These are phyloP conservation scores for Aplodontia rufa DNA, from an alignment of 2,113 vertebrate species.

Conservation along the genomic window DNA sequence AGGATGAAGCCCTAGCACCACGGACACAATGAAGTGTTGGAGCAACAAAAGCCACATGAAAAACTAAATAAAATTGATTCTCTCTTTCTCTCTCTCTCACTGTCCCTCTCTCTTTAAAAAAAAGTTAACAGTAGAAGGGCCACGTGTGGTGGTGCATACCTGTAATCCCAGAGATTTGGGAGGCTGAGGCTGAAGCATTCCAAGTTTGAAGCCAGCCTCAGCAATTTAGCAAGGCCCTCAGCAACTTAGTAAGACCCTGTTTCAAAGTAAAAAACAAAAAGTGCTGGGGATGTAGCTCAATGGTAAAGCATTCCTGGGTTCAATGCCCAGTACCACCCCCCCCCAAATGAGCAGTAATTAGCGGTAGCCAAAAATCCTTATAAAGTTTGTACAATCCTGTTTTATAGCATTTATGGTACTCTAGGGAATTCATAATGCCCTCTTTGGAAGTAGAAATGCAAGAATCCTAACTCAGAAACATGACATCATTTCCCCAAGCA, in stretches of 20 bases:
- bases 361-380: neutral
- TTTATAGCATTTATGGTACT: neutral
- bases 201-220: neutral
- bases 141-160: neutral
- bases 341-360: too few species aligned
- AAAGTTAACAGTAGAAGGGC: neutral
- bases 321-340: too few species aligned
- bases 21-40: too few species aligned
- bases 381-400: neutral
- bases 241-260: neutral
- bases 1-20: too few species aligned
- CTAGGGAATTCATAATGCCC: slow-evolving; percentile 4
- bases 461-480: slow-evolving; percentile 38
- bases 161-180: neutral
- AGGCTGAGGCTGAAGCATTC: neutral
- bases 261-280: neutral
- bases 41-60: too few species aligned
- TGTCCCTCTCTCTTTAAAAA: too few species aligned
- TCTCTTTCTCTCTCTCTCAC: too few species aligned
- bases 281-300: neutral
- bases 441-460: slow-evolving; percentile 44
- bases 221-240: neutral
- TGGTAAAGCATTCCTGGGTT: neutral
- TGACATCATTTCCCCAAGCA: slow-evolving; percentile 64
- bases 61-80: too few species aligned